Base-by-base conservation (phyloP, 2,797 vertebrate genomes). In the Cephalopachus bancanus region DNA sequence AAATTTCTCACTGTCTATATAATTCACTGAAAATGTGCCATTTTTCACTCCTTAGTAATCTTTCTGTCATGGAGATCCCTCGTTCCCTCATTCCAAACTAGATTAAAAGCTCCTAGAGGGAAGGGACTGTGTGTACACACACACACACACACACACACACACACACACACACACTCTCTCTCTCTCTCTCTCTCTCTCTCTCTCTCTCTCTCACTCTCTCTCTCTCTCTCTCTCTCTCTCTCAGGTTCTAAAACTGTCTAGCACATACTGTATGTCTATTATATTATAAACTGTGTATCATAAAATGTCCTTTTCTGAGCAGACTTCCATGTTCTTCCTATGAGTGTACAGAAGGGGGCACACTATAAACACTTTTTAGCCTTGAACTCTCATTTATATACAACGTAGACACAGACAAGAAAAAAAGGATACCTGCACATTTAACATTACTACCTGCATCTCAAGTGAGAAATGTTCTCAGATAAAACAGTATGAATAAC, bases 391-490 rank as follows among this genome's bases (percentile, higher is more conserved):
- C 65, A 93, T 60, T 74, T 85, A 81, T 30, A 86, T 1, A 93
- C 4, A 57, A 10, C 81, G 7, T 53, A 90, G 80, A 72, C 11
- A 72, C 0, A 87, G 44, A n/a, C 26, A 96, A 71, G 15, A 28
- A 62, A 84, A 84, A 84, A 24, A 33, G 10, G 90, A 69, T n/a
- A 33, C 62, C 64, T 85, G 30, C 10, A 65, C 28, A 69, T 87
- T 85, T 26, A 64, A 65, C 51, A 79, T 83, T 92, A 83, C 71
- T 93, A 64, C 15, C 84, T 78, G 79, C 57, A 92, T 33, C 86
- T 90, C 49, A 94, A 92, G 90, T 79, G 24, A 89, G 88, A 90
- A 71, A 64, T 76, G n/a, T 49, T 75, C 83, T 93, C 80, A 83
- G 15, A 86, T 83, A 83, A 83, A 95, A 74, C 15, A 28, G 22